phyloP scores from a whole-genome alignment of 2,797 vertebrate species.

The Mareca strepera region DNA sequence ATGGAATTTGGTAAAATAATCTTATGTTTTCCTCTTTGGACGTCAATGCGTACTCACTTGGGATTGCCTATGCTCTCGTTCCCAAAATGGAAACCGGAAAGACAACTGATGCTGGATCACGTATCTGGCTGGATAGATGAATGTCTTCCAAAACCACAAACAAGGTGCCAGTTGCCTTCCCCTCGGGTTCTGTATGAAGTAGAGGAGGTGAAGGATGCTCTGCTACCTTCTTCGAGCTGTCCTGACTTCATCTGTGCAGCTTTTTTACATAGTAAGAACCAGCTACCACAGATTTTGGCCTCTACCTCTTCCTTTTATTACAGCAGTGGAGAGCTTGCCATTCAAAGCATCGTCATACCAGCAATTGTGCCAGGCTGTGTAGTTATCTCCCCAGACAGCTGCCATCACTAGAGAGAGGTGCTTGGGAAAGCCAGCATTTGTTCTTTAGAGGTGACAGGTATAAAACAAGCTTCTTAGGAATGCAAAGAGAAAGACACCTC shows the following conservation, averaged over 20 bases:
- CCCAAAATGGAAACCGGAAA: neutral
- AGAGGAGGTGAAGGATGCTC: neutral
- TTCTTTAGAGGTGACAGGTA: constrained; percentile 53
- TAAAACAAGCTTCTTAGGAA: constrained; percentile 49
- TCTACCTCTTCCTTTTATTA: neutral
- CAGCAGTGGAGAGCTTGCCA: neutral
- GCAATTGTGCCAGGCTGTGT: neutral
- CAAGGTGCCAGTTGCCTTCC: neutral
- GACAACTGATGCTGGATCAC: neutral
- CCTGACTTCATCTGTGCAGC: neutral
- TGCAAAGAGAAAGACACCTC: constrained; percentile 15
- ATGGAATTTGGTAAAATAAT: neutral
- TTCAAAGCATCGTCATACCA: neutral
- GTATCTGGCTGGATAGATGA: neutral
- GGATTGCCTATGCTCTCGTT: neutral
- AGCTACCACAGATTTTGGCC: neutral
- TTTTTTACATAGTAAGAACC: neutral
- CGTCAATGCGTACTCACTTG: neutral
- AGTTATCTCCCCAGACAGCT: constrained; percentile 47
- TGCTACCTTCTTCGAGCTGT: neutral
- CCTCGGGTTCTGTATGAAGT: neutral
- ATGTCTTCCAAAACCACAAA: neutral
- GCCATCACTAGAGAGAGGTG: constrained; percentile 26
- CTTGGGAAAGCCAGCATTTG: constrained; percentile 18
- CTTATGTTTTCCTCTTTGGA: neutral